Evolutionary conservation across 2,888 invertebrate genomes (phyloP).

Genomic region (Euzophera pinguis): DNA sequence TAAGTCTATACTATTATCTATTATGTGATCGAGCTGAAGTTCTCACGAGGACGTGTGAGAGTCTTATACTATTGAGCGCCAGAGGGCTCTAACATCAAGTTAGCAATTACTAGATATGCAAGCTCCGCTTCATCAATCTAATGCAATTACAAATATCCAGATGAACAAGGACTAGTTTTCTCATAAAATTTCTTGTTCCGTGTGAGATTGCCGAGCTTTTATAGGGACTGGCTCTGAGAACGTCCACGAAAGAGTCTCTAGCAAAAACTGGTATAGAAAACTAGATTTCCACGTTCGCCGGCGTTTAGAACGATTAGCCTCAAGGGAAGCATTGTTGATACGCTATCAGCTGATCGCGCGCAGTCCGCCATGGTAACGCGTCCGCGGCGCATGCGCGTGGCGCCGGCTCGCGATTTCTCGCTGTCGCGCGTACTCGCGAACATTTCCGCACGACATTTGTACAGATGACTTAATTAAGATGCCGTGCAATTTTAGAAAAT

Average conservation of each 20-base stretch:
- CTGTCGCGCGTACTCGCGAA: conserved; percentile 30
- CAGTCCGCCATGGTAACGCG: conserved; percentile 74
- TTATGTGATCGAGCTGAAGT: conserved; percentile 2
- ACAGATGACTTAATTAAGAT: conserved; percentile 38
- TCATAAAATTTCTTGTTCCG: conserved; percentile 63
- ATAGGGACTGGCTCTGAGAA: conserved; percentile 47
- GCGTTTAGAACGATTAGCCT: conserved; percentile 71
- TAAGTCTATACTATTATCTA: too few species aligned
- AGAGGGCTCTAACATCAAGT: conserved; percentile 16
- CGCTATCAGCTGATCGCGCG: conserved; percentile 72
- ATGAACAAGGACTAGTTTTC: conserved; percentile 38
- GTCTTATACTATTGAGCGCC: conserved; percentile 8
- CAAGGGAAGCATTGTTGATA: conserved; percentile 72
- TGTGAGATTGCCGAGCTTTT: conserved; percentile 55
- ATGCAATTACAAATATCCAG: conserved; percentile 55
- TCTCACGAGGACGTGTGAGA: conserved; percentile 12
- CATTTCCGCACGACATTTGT: conserved; percentile 18
- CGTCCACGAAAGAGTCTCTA: conserved; percentile 45
- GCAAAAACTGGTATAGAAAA: conserved; percentile 65
- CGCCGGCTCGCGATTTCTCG: conserved; percentile 36
- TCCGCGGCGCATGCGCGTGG: conserved; percentile 65
- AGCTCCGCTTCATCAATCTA: conserved; percentile 56
- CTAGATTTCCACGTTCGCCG: conserved; percentile 67
- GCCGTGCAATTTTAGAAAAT: conserved; percentile 52
- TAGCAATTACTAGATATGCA: conserved; percentile 36